Conservation (phyloP, 2,113 vertebrate genomes). For the Todiramphus chloris region DNA sequence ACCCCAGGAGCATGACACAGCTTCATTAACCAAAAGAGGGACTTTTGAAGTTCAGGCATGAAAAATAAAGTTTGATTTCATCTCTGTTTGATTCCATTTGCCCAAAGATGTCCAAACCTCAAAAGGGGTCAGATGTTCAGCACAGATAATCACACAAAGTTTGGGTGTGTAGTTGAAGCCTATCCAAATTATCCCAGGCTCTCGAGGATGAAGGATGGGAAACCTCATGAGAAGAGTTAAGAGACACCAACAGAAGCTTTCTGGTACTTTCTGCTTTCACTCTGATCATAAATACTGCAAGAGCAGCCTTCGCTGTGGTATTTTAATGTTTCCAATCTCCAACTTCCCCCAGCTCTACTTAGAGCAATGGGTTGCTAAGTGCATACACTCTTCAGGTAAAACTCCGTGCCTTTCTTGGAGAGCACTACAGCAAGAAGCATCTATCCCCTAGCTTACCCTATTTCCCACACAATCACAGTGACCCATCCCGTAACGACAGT, state of each 20-base stretch:
- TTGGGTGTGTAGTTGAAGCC: constrained; percentile 52
- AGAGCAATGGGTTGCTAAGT: constrained; percentile 10
- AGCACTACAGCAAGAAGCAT: neutral
- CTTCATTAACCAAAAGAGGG: constrained; percentile 51
- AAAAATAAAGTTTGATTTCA: constrained; percentile 62
- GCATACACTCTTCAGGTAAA: neutral
- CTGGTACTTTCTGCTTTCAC: constrained; percentile 51
- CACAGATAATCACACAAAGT: constrained; percentile 51
- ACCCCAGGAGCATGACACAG: neutral
- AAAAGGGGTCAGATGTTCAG: constrained; percentile 66
- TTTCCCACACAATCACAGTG: neutral
- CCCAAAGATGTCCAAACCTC: constrained; percentile 63
- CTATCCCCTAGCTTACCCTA: neutral
- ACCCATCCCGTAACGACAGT: neutral
- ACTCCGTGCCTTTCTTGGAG: neutral
- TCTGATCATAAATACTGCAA: constrained; percentile 66
- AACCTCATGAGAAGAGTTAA: constrained; percentile 31
- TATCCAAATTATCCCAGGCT: constrained; percentile 55
- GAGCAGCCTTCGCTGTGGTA: constrained; percentile 49
- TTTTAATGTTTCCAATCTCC: constrained; percentile 55
- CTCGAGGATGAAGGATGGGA: constrained; percentile 35
- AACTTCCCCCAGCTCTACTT: constrained; percentile 26
- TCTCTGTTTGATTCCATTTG: constrained; percentile 52
- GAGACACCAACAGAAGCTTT: constrained; percentile 54
- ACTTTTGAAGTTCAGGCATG: constrained; percentile 58